phyloP scores from a whole-genome alignment of 2,888 invertebrate species.

The Notodonta ziczac region DNA sequence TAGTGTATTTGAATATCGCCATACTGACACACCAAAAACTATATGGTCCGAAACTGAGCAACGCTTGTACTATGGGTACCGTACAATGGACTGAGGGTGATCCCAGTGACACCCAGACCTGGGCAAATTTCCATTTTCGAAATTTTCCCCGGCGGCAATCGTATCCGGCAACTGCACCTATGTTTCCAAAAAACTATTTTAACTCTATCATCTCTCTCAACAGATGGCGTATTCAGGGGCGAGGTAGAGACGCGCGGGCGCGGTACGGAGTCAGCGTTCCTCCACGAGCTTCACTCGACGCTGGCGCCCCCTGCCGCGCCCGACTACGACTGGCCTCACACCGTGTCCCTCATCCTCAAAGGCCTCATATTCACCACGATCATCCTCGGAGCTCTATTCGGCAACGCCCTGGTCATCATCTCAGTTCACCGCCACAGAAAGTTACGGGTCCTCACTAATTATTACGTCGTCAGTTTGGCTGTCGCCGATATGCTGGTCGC shows the following conservation, averaged over 20 bases:
- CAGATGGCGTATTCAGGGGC: constrained; percentile 73
- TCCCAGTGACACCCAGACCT: too few species aligned
- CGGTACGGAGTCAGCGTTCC: constrained; percentile 79
- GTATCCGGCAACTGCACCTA: too few species aligned
- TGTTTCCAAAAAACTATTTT: neutral
- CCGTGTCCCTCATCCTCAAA: constrained; percentile 87
- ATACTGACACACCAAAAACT: too few species aligned
- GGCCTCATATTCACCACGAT: constrained; percentile 93
- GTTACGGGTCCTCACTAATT: constrained; percentile 95
- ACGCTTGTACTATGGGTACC: too few species aligned
- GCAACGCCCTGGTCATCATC: constrained; percentile 95
- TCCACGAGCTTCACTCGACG: constrained; percentile 76
- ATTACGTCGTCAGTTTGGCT: constrained; percentile 97
- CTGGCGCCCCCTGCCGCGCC: constrained; percentile 80
- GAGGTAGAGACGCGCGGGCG: constrained; percentile 81
- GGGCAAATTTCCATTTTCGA: too few species aligned
- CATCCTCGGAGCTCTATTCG: constrained; percentile 94
- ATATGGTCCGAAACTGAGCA: too few species aligned
- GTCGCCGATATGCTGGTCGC: constrained; percentile 97
- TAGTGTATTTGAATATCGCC: too few species aligned
- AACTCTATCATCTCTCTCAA: constrained; percentile 28
- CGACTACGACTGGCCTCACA: constrained; percentile 71
- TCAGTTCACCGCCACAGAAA: constrained; percentile 92
- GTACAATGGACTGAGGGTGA: too few species aligned
- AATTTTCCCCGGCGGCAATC: too few species aligned